Evolutionary conservation across 1,140 invertebrate species (phyloP).

Genomic region (Drosophila leontia): DNA sequence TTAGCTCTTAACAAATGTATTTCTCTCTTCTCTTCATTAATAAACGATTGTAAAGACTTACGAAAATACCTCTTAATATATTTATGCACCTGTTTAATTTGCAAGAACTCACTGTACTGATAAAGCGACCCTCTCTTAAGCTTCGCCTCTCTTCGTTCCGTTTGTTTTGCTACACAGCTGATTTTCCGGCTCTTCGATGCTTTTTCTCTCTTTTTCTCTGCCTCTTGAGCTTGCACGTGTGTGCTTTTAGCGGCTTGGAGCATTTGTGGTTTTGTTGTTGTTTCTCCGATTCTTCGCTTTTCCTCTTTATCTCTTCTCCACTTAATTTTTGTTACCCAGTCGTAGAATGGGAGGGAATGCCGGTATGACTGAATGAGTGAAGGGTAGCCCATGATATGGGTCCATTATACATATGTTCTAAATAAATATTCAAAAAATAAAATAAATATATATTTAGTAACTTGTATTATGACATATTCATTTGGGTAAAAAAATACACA

Average conservation of each 20-base stretch:
- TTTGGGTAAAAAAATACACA: background rate
- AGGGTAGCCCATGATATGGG: background rate
- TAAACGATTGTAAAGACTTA: background rate
- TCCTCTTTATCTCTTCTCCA: background rate
- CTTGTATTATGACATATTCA: background rate
- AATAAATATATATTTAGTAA: no score
- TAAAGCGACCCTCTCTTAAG: slow-evolving; percentile 42
- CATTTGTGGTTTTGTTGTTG: slow-evolving; percentile 40
- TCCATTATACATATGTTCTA: no score
- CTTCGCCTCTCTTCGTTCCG: slow-evolving; percentile 31
- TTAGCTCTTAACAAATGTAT: background rate
- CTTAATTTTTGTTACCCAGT: slow-evolving; percentile 4
- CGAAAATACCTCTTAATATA: no score
- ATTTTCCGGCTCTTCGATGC: slow-evolving; percentile 26
- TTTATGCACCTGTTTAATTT: slow-evolving; percentile 10
- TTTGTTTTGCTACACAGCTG: slow-evolving; percentile 60
- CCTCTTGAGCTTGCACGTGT: slow-evolving; percentile 40
- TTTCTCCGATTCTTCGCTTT: slow-evolving; percentile 15
- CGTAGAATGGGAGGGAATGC: background rate
- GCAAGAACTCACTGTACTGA: slow-evolving; percentile 34
- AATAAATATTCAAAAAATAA: no score
- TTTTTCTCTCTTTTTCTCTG: slow-evolving; percentile 26
- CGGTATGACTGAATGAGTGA: background rate
- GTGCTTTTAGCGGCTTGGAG: slow-evolving; percentile 35
- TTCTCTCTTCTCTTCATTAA: no score